phyloP scores from a whole-genome alignment of 2,888 invertebrate species.

The Agapostemon virescens region DNA sequence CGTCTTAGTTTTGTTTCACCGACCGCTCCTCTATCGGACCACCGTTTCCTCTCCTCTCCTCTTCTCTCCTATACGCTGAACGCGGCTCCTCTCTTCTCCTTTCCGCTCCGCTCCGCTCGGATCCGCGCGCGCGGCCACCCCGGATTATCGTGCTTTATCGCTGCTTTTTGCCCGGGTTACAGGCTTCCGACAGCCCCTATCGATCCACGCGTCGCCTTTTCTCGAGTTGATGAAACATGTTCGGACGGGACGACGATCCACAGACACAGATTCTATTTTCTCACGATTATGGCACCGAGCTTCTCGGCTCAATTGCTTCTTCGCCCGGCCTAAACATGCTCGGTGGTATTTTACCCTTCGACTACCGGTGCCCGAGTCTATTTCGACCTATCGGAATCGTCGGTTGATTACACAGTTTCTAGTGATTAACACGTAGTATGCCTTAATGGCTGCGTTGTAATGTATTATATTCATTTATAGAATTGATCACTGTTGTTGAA shows the following conservation, averaged over 20 bases:
- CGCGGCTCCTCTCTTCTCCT: background rate
- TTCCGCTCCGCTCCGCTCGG: background rate
- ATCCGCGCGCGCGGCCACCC: conserved; percentile 17
- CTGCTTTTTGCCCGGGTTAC: conserved; percentile 57
- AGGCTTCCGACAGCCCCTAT: conserved; percentile 43
- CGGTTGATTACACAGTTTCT: no score
- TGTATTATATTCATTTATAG: no score
- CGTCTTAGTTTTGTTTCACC: background rate
- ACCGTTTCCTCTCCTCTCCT: background rate
- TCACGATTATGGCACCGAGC: background rate
- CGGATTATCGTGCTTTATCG: conserved; percentile 57
- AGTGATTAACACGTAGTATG: no score
- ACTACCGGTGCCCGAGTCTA: no score
- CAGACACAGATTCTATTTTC: conserved; percentile 10
- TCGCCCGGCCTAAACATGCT: background rate
- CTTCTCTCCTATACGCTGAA: background rate
- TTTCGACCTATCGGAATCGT: no score
- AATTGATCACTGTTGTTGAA: no score
- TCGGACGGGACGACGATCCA: background rate
- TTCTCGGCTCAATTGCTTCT: background rate
- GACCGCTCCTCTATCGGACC: conserved; percentile 24
- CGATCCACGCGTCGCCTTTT: conserved; percentile 52
- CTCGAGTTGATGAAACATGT: conserved; percentile 48
- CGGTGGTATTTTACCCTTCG: no score
- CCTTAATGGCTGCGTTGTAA: no score